Conservation (phyloP, 2,113 vertebrate species). For the Chauna torquata region DNA sequence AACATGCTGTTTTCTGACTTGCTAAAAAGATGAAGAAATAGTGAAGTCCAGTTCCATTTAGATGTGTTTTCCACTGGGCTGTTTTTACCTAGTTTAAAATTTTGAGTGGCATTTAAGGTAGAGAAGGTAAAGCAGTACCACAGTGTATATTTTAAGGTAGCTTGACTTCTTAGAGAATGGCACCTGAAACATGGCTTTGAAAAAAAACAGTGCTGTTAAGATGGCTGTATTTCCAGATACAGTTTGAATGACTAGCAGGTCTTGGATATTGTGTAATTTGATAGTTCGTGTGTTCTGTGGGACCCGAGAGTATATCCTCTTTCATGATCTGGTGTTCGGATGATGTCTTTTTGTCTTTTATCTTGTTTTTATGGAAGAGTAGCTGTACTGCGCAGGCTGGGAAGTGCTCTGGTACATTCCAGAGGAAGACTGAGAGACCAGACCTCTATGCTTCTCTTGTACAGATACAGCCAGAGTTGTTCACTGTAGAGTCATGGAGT, state of each 20-base stretch:
- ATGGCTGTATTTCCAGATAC: neutral
- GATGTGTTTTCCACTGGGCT: neutral
- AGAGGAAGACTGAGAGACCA: neutral
- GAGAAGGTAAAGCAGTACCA: neutral
- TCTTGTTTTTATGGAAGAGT: neutral
- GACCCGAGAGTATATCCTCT: neutral
- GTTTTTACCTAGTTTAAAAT: neutral
- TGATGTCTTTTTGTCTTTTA: neutral
- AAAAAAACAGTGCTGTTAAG: neutral
- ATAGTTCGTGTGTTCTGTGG: neutral
- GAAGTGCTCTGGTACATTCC: fast-evolving
- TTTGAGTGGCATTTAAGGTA: neutral
- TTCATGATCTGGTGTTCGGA: neutral
- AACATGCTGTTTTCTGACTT: neutral
- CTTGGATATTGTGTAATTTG: neutral
- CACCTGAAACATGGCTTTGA: neutral
- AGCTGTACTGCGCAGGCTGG: neutral
- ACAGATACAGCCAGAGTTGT: neutral
- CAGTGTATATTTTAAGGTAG: neutral
- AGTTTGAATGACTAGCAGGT: neutral
- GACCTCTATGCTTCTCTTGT: neutral
- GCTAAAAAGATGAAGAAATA: neutral
- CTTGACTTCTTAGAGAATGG: neutral
- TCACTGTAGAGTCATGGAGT: neutral
- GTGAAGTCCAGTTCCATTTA: neutral